A percentile compares a stretch with the other conserved stretches of the same genome.
Evolutionary conservation across 2,797 vertebrate species (phyloP).

Genomic region (Hippopotamyrus pictus): DNA sequence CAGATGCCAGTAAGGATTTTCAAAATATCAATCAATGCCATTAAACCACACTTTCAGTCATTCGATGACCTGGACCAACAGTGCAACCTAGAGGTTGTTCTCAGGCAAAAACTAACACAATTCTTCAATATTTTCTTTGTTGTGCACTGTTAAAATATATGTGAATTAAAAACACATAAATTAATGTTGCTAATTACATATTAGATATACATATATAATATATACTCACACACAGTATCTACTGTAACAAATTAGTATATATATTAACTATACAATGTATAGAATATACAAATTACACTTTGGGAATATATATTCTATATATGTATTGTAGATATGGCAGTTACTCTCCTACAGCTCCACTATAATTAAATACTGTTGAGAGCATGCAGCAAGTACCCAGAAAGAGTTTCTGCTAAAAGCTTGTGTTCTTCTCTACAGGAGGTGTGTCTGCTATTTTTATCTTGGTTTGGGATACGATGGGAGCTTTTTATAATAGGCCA

Average conservation of each 20-base stretch:
- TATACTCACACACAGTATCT: neutral
- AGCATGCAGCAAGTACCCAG: neutral
- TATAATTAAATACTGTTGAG: neutral
- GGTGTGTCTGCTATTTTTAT: neutral
- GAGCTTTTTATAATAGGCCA: neutral
- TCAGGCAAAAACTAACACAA: conserved; percentile 19
- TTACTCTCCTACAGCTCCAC: too few relatives aligned
- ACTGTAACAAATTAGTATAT: neutral
- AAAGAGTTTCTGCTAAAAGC: neutral
- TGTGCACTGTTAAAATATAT: neutral
- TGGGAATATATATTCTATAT: neutral
- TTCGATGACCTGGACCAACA: conserved; percentile 56
- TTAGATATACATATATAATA: neutral
- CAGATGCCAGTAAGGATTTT: neutral
- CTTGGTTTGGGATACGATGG: neutral
- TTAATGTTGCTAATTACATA: neutral
- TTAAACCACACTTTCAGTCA: conserved; percentile 15
- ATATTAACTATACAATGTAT: neutral
- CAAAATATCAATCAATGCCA: neutral
- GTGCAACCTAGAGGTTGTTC: conserved; percentile 66
- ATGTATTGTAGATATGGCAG: neutral
- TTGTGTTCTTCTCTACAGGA: neutral
- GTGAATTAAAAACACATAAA: neutral
- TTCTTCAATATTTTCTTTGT: neutral
- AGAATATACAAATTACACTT: neutral